Evolutionary conservation across 2,113 vertebrate species (phyloP).

Genomic region (Cygnus atratus): DNA sequence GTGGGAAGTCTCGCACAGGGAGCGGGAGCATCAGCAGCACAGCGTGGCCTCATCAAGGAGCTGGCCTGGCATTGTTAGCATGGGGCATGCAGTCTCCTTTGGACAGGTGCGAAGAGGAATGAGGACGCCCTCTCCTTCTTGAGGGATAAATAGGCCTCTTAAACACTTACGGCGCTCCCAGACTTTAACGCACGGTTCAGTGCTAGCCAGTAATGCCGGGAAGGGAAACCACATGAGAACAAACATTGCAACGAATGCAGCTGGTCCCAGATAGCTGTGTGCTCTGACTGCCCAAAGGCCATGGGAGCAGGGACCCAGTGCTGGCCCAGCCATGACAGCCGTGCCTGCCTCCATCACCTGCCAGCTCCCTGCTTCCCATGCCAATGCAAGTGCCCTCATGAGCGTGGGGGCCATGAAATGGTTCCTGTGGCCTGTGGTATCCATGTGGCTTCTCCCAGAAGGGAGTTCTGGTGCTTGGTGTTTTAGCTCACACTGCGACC

Average conservation of each 20-base stretch:
- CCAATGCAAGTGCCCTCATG: neutral
- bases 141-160: neutral
- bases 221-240: neutral
- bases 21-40: neutral
- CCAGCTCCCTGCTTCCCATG: neutral
- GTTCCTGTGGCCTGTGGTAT: neutral
- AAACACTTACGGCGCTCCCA: neutral
- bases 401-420: neutral
- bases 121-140: neutral
- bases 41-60: neutral
- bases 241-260: neutral
- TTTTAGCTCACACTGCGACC: neutral
- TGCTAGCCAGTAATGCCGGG: neutral
- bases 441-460: neutral
- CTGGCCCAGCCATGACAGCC: accelerated
- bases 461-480: neutral
- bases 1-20: neutral
- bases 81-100: slow-evolving; percentile 12
- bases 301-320: neutral
- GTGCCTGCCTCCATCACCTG: neutral
- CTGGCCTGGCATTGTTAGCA: neutral
- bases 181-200: neutral
- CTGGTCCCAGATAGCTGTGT: neutral
- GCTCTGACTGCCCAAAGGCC: neutral
- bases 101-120: neutral